Base-by-base conservation (phyloP, 1,140 invertebrate species). In the Nylanderia fulva region DNA sequence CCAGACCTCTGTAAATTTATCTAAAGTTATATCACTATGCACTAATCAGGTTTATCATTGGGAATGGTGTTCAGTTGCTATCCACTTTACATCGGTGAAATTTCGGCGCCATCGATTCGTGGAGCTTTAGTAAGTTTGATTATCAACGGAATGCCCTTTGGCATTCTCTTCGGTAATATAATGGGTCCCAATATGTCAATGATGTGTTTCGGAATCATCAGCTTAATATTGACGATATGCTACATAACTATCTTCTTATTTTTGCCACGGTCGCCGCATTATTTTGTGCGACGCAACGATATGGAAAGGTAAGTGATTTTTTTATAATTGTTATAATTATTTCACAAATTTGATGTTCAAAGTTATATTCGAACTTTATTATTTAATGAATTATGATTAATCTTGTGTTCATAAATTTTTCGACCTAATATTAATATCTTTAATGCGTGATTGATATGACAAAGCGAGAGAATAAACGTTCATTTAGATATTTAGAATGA, bases 231-330 rank as follows among this genome's bases (percentile, higher is more conserved):
- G 56, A 95, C 96, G 2, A 92, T 96, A 1, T 88, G 96, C 6
- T 96, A 96, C 84, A 92, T 96, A 1, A 84, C 96, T 6, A 95
- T 95, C 1, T 96, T 97, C 91, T 94, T 95, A 52, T 95, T 95
- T 66, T 95, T 97, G 92, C 97, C 97, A 0, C 97, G 98, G 91
- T 97, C 97, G 18, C 97, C 97, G 0, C 96, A 97, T 85, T 97
- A 96, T 91, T 95, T 96, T 45, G 92, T 97, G 1, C 95, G 95
- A 63, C 94, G 94, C 21, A 95, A 96, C 21, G 95, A 95, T 72
- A 96, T 96, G 91, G 95, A 95, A 29, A 94, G 45, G 75, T 79
- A 15, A 52, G 27, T 36, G 8, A 63, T 33, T 11, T 4, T 48
- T 48, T 15, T 66, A 5, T 66, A 48, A 48, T 42, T 42, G 9